Base-by-base conservation (phyloP, 2,797 vertebrate genomes). In the Todus mexicanus region DNA sequence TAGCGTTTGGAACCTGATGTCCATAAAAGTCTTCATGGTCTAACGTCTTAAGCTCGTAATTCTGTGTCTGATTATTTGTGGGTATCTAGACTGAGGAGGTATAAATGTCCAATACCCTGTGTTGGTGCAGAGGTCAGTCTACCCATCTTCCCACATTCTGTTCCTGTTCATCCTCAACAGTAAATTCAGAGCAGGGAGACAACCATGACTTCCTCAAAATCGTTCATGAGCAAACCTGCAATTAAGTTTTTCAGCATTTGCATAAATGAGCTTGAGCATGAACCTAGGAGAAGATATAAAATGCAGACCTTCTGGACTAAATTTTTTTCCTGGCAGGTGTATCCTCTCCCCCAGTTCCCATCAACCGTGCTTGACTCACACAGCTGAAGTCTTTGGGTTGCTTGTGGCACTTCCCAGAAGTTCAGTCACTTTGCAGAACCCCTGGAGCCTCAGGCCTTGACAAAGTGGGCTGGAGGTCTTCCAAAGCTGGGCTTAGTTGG, bases 391-490 rank as follows among this genome's bases (percentile, higher is more conserved):
- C 66, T 76, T 75, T 50, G 73, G 26, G 48, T 42, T 75, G 20
- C 10, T 4, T 10, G 37, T 74, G 29, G 22, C 66, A 78, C 71
- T 87, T 93, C 69, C 84, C 90, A 78, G 84, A 87, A 93, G 38
- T 81, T 94, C 75, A 94, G 31, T 15, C 25, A 42, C 61, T 77
- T 72, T 74, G n/a, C 70, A 89, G 92, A 96, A 78, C 76, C 76
- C 23, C 73, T 84, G 85, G 84, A 84, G 76, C 82, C 72, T 77
- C 73, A 70, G 54, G 73, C 66, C 73, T 64, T 0, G 5, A 83
- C 63, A 84, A 72, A 92, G 29, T 78, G 63, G 56, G 31, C 56
- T 92, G 89, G 93, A 96, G 79, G 22, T 43, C 60, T 89, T 93
- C 93, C 94, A 96, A 81, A 80, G 33, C 75, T 4, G 4, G 70